Percentiles rank a stretch among this genome's conserved stretches.
phyloP scores from a whole-genome alignment of 2,888 invertebrate genomes.

The Netelia fuscicornis region DNA sequence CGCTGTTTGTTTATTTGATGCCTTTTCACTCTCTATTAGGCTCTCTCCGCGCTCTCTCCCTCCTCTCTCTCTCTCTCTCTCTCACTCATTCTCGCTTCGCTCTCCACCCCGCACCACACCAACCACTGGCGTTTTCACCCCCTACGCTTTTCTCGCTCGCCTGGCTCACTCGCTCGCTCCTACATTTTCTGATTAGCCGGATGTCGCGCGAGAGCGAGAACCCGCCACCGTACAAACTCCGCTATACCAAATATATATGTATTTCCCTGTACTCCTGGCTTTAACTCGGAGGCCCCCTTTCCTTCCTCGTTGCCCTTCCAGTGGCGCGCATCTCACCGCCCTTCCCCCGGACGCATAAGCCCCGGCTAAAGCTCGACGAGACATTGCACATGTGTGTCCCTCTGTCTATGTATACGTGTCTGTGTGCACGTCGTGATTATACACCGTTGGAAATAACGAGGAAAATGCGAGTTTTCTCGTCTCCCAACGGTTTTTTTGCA shows the following conservation, averaged over 20 bases:
- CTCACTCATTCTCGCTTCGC: conserved; percentile 52
- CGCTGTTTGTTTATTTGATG: conserved; percentile 84
- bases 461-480: conserved; percentile 1
- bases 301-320: background rate
- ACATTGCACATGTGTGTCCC: background rate
- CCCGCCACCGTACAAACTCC: conserved; percentile 68
- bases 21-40: conserved; percentile 85
- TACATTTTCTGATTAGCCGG: conserved; percentile 84
- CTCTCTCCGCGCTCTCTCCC: conserved; percentile 73
- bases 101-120: conserved; percentile 29
- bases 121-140: conserved; percentile 53
- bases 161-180: conserved; percentile 73
- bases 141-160: conserved; percentile 46
- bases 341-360: background rate
- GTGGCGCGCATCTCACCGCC: conserved; percentile 8
- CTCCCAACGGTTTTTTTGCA: background rate
- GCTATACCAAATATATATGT: conserved; percentile 9
- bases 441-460: background rate
- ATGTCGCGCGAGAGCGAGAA: conserved; percentile 80
- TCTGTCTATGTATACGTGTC: background rate
- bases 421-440: background rate
- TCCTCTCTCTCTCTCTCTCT: conserved; percentile 69
- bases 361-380: background rate
- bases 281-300: conserved; percentile 22
- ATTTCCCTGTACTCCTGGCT: background rate